A percentile compares a stretch with the other conserved stretches of the same genome.
Evolutionary conservation across 92 coral and sea anemone species (phyloP).

Genomic region (Muricea muricata): DNA sequence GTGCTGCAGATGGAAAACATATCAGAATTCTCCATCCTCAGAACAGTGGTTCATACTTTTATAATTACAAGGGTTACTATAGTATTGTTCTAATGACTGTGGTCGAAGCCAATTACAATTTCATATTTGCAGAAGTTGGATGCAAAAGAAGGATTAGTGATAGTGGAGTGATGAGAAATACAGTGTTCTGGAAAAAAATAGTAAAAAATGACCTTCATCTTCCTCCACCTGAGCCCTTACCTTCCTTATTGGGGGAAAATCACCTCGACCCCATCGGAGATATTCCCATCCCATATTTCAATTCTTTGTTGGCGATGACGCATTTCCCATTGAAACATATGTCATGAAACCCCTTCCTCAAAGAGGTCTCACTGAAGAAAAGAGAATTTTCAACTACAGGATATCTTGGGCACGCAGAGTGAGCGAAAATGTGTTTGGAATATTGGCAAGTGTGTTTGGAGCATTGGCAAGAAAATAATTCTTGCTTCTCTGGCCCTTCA

Average conservation of each 20-base stretch:
- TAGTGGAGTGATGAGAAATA: constrained; percentile 61
- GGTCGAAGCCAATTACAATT: constrained; percentile 57
- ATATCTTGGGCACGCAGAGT: constrained; percentile 53
- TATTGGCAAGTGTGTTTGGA: constrained; percentile 50
- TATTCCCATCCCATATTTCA: constrained; percentile 14
- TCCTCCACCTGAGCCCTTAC: constrained; percentile 10
- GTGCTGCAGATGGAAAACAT: constrained; percentile 72
- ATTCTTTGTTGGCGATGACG: constrained; percentile 37
- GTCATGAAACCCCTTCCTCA: constrained; percentile 35
- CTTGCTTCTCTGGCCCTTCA: constrained; percentile 57
- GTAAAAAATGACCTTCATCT: constrained; percentile 7
- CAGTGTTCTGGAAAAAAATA: constrained; percentile 47
- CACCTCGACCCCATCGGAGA: constrained; percentile 14
- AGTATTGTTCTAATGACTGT: constrained; percentile 63
- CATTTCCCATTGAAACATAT: background rate
- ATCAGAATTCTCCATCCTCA: constrained; percentile 64
- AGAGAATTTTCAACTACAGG: constrained; percentile 64
- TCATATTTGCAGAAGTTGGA: constrained; percentile 63
- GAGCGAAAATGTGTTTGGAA: constrained; percentile 73
- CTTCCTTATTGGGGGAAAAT: constrained; percentile 18
- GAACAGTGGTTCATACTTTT: constrained; percentile 54
- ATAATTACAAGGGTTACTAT: constrained; percentile 61
- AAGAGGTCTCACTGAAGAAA: constrained; percentile 28
- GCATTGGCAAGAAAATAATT: constrained; percentile 48
- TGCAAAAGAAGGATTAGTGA: constrained; percentile 65